Evolutionary conservation across 1,140 invertebrate species (phyloP).

Genomic region (Formica selysi): DNA sequence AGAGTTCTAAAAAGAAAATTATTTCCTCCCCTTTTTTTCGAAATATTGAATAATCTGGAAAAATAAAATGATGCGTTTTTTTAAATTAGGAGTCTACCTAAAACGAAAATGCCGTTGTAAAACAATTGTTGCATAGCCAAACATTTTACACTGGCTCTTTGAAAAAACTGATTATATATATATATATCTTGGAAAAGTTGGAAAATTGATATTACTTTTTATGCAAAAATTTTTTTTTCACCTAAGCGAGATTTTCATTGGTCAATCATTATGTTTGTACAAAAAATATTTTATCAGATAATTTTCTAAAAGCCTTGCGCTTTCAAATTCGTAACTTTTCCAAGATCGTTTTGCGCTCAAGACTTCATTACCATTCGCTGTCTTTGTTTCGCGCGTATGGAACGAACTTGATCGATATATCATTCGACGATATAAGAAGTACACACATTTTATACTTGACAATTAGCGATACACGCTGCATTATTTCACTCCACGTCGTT

Average conservation of each 20-base stretch:
- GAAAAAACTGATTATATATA: background rate
- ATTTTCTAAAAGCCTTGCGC: background rate
- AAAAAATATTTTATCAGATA: background rate
- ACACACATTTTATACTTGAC: slow-evolving; percentile 76
- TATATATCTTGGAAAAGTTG: background rate
- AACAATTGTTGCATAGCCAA: background rate
- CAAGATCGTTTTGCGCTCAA: background rate
- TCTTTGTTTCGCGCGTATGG: slow-evolving; percentile 65
- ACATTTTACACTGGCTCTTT: background rate
- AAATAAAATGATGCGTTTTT: background rate
- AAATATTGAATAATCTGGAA: slow-evolving; percentile 4
- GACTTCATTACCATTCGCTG: slow-evolving; percentile 26
- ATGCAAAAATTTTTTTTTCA: background rate
- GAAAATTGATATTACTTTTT: background rate
- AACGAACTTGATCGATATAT: slow-evolving; percentile 32
- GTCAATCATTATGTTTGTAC: too few relatives aligned
- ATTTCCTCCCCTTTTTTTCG: background rate
- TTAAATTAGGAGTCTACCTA: background rate
- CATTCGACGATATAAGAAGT: slow-evolving; percentile 27
- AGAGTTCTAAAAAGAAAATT: background rate
- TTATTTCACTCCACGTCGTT: slow-evolving; percentile 36
- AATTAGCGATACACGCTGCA: slow-evolving; percentile 62
- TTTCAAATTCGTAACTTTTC: background rate
- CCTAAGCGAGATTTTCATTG: too few relatives aligned
- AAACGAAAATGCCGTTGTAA: background rate